Evolutionary conservation across 2,113 vertebrate species (phyloP), one percentile per base, ranked within the genome.

Genomic region (Prochilodus magdalenae): DNA sequence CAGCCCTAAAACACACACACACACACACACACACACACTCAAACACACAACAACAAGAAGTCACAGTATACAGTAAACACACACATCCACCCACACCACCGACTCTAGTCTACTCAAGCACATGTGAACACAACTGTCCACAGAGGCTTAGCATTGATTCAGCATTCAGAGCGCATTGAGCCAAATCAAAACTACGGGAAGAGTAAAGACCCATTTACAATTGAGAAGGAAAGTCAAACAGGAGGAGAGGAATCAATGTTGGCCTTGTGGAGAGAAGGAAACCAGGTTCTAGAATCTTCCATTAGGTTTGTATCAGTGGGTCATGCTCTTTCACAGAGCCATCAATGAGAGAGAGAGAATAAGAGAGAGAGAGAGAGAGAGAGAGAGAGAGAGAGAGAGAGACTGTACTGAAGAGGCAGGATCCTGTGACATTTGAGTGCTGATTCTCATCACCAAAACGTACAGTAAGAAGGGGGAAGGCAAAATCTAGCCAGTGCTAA

Each of bases 241-340:
- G 69, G 15, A 73, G 63, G 40, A 70, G 57, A 59, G 57, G 73
- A 81, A 75, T 86, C 47, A 84, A 86, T 29, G 77, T 81, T 75
- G 79, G 86, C 89, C 84, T 86, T 86, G 80, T 83, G 84, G 88
- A 90, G 82, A 86, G 86, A 66, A 75, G 85, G 77, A 65, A 75
- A 85, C 60, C 80, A 84, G 72, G 33, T 63, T 53, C 75, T 77
- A 66, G 33, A 66, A 49, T 75, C 65, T 84, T 76, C 67, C 29
- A 80, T 55, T 77, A 72, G 74, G 53, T 51, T 59, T 71, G 67
- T 57, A 77, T 51, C 77, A 79, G 75, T 77, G 40, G 30, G 51
- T 73, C 84, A 89, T 77, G 70, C 79, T 87, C 78, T 79, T 77
- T 81, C 79, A 33, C n/a, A 73, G 85, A 83, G 73, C 84, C 88